These are phyloP conservation scores for Zaprionus ghesquierei DNA, from an alignment of 1,140 invertebrate species.

Conservation along the genomic window DNA sequence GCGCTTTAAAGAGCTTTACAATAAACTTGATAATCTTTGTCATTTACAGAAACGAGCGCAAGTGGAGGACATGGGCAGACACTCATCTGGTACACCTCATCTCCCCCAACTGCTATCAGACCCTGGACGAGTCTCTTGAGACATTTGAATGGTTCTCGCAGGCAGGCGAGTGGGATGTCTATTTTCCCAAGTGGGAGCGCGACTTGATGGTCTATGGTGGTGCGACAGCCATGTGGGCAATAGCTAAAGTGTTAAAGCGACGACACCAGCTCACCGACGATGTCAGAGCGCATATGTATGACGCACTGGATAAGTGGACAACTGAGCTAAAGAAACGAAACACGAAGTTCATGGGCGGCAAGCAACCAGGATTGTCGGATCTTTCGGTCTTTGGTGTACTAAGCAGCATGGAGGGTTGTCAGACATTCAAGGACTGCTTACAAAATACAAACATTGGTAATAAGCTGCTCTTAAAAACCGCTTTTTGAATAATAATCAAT, in stretches of 20 bases:
- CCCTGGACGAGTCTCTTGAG: conserved; percentile 91
- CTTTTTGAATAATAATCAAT: neutral
- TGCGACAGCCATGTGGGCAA: conserved; percentile 95
- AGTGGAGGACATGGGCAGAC: conserved; percentile 98
- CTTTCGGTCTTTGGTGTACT: conserved; percentile 96
- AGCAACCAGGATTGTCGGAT: conserved; percentile 95
- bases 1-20: neutral
- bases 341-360: conserved; percentile 91
- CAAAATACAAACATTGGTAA: conserved; percentile 88
- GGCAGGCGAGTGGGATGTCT: conserved; percentile 95
- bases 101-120: conserved; percentile 98
- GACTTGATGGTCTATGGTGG: conserved; percentile 96
- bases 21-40: neutral
- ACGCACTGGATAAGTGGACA: conserved; percentile 93
- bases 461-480: neutral
- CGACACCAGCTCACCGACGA: conserved; percentile 94
- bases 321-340: conserved; percentile 88
- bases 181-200: conserved; percentile 94
- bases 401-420: conserved; percentile 97
- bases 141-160: conserved; percentile 96
- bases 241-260: conserved; percentile 94
- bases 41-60: conserved; percentile 90
- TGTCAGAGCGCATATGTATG: conserved; percentile 94
- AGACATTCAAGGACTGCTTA: conserved; percentile 93
- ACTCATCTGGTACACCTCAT: conserved; percentile 94